phyloP scores from a whole-genome alignment of 2,797 vertebrate genomes.

The Fistularia tabacaria region DNA sequence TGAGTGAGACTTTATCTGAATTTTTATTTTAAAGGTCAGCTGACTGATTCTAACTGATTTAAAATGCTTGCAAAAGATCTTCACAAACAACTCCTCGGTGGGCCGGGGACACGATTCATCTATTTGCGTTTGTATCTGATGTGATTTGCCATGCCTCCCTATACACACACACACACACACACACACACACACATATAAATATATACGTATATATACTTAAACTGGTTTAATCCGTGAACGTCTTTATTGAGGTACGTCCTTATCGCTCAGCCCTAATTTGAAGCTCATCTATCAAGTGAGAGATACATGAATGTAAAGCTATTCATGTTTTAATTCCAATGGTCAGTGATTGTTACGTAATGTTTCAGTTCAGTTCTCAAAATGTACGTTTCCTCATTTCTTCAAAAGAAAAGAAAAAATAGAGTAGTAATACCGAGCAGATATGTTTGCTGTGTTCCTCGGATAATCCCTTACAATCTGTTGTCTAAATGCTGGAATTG shows the following conservation, averaged over 20 bases:
- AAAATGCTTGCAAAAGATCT: too few species aligned
- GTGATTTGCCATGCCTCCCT: too few species aligned
- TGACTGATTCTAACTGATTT: too few species aligned
- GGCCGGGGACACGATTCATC: too few species aligned
- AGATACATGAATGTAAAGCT: constrained; percentile 68
- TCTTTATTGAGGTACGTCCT: too few species aligned
- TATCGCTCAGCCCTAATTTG: constrained; percentile 2
- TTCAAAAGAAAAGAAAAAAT: neutral
- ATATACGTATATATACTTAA: too few species aligned
- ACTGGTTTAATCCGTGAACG: constrained; percentile 1
- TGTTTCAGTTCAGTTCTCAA: constrained; percentile 45
- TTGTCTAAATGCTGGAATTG: constrained; percentile 34
- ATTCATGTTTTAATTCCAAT: constrained; percentile 56
- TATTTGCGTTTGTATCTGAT: too few species aligned
- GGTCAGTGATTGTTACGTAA: constrained; percentile 49
- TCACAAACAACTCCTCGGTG: too few species aligned
- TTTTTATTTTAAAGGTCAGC: too few species aligned
- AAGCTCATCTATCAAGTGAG: constrained; percentile 46
- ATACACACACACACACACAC: too few species aligned
- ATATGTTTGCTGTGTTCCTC: constrained; percentile 41
- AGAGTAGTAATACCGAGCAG: constrained; percentile 20
- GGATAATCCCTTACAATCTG: constrained; percentile 23
- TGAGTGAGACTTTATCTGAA: too few species aligned
- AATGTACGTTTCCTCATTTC: constrained; percentile 31
- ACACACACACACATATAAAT: too few species aligned